A percentile compares a stretch with the other conserved stretches of the same genome.
These are phyloP conservation scores for Biston betularia DNA, from an alignment of 2,888 invertebrate genomes.

Conservation along the genomic window DNA sequence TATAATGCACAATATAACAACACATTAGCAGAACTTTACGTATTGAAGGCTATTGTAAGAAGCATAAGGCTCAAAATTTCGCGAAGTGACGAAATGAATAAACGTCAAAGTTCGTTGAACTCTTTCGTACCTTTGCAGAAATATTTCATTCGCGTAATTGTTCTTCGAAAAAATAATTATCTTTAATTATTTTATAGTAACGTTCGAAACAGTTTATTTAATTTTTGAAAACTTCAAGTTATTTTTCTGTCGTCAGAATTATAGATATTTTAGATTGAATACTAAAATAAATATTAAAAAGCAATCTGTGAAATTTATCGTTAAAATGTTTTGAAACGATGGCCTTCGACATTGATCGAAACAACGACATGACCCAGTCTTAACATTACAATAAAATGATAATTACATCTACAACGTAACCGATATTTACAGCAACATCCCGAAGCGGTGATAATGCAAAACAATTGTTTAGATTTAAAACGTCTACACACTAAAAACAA, in stretches of 20 bases:
- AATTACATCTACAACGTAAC: conserved; percentile 41
- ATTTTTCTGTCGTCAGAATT: neutral
- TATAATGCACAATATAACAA: too few species aligned
- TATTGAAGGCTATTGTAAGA: too few species aligned
- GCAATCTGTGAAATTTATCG: conserved; percentile 1
- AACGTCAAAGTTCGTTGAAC: too few species aligned
- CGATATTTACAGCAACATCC: conserved; percentile 49
- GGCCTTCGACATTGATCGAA: conserved; percentile 50
- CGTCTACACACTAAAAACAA: conserved; percentile 15
- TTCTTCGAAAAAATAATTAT: neutral
- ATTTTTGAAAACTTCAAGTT: neutral
- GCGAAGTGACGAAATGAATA: too few species aligned
- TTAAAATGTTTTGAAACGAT: neutral
- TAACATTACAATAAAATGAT: conserved; percentile 55
- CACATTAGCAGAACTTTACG: too few species aligned
- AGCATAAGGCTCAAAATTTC: too few species aligned
- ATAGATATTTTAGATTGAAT: neutral
- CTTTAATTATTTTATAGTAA: neutral
- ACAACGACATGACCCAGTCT: conserved; percentile 51
- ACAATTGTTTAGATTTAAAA: conserved; percentile 26
- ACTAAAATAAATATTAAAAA: neutral
- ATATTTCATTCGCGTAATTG: neutral
- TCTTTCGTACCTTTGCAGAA: neutral
- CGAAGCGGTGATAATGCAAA: conserved; percentile 33
- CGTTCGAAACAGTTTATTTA: neutral